These are phyloP conservation scores for Adelges cooleyi DNA, from an alignment of 1,140 invertebrate genomes.

Conservation along the genomic window DNA sequence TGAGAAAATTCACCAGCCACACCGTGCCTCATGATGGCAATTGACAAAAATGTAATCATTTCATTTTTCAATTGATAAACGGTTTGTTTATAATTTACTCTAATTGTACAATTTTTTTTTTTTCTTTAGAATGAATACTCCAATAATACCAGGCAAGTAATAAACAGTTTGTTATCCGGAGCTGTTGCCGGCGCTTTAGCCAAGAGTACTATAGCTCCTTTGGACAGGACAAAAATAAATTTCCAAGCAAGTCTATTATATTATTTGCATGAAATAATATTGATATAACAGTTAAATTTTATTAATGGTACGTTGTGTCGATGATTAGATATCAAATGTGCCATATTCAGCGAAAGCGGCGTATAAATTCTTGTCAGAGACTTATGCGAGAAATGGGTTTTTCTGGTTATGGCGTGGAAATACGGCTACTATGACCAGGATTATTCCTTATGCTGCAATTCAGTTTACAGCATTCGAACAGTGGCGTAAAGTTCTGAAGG, in stretches of 20 bases:
- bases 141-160: conserved; percentile 46
- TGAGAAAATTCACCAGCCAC: background rate
- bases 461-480: conserved; percentile 97
- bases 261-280: too few species aligned
- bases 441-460: conserved; percentile 92
- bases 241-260: conserved; percentile 61
- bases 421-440: conserved; percentile 92
- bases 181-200: conserved; percentile 86
- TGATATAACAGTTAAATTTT: too few species aligned
- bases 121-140: conserved; percentile 33
- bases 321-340: conserved; percentile 44
- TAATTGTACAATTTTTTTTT: background rate
- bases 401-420: conserved; percentile 89
- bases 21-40: background rate
- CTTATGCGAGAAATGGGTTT: conserved; percentile 62
- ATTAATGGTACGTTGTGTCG: background rate
- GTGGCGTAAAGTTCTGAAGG: conserved; percentile 70
- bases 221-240: conserved; percentile 96
- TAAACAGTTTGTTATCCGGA: conserved; percentile 64
- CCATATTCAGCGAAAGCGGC: conserved; percentile 71
- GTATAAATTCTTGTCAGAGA: conserved; percentile 58
- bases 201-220: conserved; percentile 90
- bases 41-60: background rate
- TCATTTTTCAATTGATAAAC: too few species aligned
- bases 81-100: too few species aligned